phyloP scores from a whole-genome alignment of 2,888 invertebrate species.

The Cheilosia vernalis region DNA sequence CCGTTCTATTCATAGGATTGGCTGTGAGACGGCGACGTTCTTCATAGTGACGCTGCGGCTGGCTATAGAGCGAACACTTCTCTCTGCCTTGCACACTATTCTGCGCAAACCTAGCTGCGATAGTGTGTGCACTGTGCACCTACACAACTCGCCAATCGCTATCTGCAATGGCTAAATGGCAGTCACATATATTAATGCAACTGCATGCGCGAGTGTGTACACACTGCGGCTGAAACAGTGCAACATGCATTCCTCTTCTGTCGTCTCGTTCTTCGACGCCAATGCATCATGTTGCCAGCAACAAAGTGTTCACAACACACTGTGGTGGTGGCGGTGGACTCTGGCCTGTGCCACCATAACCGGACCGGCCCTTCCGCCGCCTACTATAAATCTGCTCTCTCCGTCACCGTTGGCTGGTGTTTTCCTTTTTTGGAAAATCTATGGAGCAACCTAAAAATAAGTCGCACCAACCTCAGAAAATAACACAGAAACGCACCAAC shows the following conservation, averaged over 20 bases:
- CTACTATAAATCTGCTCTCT: neutral
- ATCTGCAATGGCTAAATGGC: conserved; percentile 52
- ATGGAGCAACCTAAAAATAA: conserved; percentile 52
- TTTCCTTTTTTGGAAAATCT: conserved; percentile 32
- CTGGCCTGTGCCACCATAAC: neutral
- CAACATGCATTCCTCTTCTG: conserved; percentile 51
- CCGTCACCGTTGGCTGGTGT: neutral
- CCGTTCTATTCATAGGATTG: conserved; percentile 73
- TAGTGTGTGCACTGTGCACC: conserved; percentile 19
- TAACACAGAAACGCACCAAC: conserved; percentile 16
- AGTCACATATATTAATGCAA: conserved; percentile 50
- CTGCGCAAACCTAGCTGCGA: conserved; percentile 35
- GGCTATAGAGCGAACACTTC: conserved; percentile 32
- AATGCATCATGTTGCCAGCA: conserved; percentile 66
- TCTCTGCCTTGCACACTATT: conserved; percentile 58
- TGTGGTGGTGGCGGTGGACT: neutral
- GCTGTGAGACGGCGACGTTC: conserved; percentile 41
- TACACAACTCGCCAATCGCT: neutral
- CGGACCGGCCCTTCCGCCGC: conserved; percentile 32
- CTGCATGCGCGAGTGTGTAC: conserved; percentile 14
- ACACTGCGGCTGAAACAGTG: conserved; percentile 22
- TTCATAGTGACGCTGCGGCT: conserved; percentile 14
- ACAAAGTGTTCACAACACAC: conserved; percentile 18
- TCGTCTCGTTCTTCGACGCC: conserved; percentile 46
- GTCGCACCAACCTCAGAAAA: conserved; percentile 6